Percentiles rank a stretch among this genome's conserved stretches.
Evolutionary conservation across 2,113 vertebrate genomes (phyloP).

Genomic region (Siniperca chuatsi): DNA sequence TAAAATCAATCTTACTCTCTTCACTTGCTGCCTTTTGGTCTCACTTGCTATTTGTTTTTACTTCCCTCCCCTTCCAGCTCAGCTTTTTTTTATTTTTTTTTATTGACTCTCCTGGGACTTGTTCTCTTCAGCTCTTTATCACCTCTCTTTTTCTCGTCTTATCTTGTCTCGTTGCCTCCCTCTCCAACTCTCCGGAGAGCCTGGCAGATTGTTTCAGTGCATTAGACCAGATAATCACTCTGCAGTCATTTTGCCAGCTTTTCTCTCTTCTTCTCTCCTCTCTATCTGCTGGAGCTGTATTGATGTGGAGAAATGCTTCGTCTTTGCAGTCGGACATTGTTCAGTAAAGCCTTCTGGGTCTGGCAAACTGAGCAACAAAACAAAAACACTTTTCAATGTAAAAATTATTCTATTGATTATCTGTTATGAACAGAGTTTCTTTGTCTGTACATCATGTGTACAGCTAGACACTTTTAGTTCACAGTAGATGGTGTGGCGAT

Average conservation of each 20-base stretch:
- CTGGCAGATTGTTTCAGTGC: slow-evolving; percentile 74
- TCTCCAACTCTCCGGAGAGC: slow-evolving; percentile 71
- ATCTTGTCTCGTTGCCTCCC: slow-evolving; percentile 71
- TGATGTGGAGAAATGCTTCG: slow-evolving; percentile 50
- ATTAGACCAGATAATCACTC: slow-evolving; percentile 77
- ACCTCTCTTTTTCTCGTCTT: slow-evolving; percentile 61
- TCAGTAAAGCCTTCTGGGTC: slow-evolving; percentile 33
- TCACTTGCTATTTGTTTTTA: slow-evolving; percentile 55
- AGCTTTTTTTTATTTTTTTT: slow-evolving; percentile 45
- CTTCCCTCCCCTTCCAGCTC: slow-evolving; percentile 36
- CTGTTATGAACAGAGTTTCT: not conserved
- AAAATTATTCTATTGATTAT: slow-evolving; percentile 57
- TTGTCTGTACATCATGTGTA: slow-evolving; percentile 16
- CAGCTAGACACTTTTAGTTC: not conserved
- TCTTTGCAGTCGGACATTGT: slow-evolving; percentile 42
- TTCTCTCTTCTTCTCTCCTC: slow-evolving; percentile 7
- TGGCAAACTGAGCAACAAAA: slow-evolving; percentile 17
- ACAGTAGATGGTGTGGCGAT: not conserved
- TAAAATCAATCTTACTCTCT: slow-evolving; percentile 64
- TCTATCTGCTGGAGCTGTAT: slow-evolving; percentile 55
- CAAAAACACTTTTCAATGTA: slow-evolving; percentile 7
- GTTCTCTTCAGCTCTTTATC: slow-evolving; percentile 71
- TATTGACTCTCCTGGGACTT: slow-evolving; percentile 69
- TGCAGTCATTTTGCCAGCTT: slow-evolving; percentile 70
- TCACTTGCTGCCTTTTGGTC: slow-evolving; percentile 42